Evolutionary conservation across 2,113 vertebrate genomes (phyloP).

Genomic region (Saccopteryx bilineata): DNA sequence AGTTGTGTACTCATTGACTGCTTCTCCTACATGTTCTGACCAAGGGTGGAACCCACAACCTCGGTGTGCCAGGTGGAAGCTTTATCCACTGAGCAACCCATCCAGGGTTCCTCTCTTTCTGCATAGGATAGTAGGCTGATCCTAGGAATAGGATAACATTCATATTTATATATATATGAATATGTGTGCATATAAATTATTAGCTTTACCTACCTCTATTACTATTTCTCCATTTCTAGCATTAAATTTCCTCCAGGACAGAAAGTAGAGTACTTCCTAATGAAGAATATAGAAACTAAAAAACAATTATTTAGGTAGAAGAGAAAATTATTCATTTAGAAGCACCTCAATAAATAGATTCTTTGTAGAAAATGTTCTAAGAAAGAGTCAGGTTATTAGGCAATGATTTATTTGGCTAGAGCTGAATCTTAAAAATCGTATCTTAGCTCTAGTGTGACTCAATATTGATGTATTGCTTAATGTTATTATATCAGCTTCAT

Average conservation of each 20-base stretch:
- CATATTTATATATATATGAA: background rate
- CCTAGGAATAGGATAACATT: background rate
- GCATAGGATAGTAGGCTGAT: background rate
- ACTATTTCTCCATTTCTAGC: background rate
- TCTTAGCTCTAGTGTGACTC: background rate
- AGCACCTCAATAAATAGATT: slow-evolving; percentile 17
- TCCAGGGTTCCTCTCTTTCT: background rate
- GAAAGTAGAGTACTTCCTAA: slow-evolving; percentile 31
- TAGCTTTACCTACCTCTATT: slow-evolving; percentile 49
- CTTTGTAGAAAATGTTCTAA: slow-evolving; percentile 29
- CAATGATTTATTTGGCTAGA: background rate
- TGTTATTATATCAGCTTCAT: slow-evolving; percentile 4
- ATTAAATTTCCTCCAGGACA: slow-evolving; percentile 35
- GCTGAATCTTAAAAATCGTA: slow-evolving; percentile 20
- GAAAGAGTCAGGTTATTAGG: background rate
- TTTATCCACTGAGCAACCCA: too few species aligned
- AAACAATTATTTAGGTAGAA: background rate
- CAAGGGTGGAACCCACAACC: too few species aligned
- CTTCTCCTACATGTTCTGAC: too few species aligned
- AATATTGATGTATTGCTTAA: slow-evolving; percentile 32
- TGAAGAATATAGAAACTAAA: slow-evolving; percentile 34
- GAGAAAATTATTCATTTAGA: slow-evolving; percentile 12
- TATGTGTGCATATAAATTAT: background rate
- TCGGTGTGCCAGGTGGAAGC: too few species aligned
- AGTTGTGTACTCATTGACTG: too few species aligned